Conservation (phyloP, 2,797 vertebrate genomes). For the Salmo trutta region DNA sequence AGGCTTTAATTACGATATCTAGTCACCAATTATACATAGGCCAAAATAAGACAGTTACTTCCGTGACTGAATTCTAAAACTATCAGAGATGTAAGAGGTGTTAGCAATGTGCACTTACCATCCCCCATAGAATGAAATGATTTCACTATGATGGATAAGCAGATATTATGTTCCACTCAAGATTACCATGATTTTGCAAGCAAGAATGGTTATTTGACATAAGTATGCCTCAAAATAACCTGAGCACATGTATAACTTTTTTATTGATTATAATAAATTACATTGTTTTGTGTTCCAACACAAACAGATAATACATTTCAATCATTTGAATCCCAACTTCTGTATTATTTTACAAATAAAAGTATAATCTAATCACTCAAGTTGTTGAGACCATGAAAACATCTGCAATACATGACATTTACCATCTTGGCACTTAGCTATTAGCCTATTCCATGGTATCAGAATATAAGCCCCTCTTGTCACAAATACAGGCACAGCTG, state of each 20-base stretch:
- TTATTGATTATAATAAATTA: slow-evolving; percentile 21
- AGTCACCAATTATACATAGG: neutral
- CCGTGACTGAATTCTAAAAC: neutral
- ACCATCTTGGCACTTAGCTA: too few species aligned
- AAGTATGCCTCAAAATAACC: slow-evolving; percentile 47
- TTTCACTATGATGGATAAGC: neutral
- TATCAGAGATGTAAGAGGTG: neutral
- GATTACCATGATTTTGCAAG: neutral
- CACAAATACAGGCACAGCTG: too few species aligned
- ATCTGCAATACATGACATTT: too few species aligned
- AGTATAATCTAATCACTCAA: too few species aligned
- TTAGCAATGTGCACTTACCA: slow-evolving; percentile 15
- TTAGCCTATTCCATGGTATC: too few species aligned
- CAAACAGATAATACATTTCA: neutral
- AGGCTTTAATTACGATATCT: neutral
- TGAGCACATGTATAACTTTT: slow-evolving; percentile 45
- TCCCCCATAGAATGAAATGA: neutral
- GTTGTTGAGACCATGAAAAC: too few species aligned
- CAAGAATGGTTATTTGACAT: neutral
- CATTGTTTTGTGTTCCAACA: slow-evolving; percentile 14
- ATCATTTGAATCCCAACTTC: neutral
- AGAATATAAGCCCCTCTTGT: too few species aligned
- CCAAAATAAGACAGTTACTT: neutral
- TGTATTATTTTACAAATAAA: neutral
- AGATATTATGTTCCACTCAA: neutral